Evolutionary conservation across 2,113 vertebrate species (phyloP).

Genomic region (Dolichotis patagonum): DNA sequence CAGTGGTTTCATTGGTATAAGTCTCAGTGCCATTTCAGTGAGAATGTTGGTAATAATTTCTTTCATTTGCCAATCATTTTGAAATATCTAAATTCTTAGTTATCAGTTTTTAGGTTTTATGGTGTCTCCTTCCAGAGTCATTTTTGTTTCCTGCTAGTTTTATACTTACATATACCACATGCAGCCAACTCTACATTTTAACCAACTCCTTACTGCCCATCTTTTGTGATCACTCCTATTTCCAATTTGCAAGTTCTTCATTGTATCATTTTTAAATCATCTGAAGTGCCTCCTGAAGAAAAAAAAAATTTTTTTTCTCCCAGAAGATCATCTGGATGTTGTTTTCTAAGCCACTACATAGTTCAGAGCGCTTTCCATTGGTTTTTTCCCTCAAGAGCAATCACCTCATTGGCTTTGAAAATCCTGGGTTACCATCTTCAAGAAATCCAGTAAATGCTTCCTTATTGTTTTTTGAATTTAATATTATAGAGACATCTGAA

Average conservation of each 20-base stretch:
- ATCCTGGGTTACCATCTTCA: not conserved
- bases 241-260: not conserved
- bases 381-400: not conserved
- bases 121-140: not conserved
- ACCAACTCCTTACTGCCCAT: not conserved
- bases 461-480: not conserved
- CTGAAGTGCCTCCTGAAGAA: not conserved
- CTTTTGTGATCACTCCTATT: not conserved
- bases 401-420: not conserved
- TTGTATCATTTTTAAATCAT: not conserved
- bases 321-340: not conserved
- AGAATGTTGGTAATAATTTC: not conserved
- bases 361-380: not conserved
- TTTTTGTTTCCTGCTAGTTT: not conserved
- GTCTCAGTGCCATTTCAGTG: not conserved
- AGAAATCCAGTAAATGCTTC: not conserved
- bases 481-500: not conserved
- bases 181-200: not conserved
- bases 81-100: not conserved
- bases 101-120: not conserved
- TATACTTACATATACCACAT: not conserved
- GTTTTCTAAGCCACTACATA: not conserved
- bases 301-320: not conserved
- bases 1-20: not conserved
- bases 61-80: not conserved